Evolutionary conservation across 2,888 invertebrate genomes (phyloP).

Genomic region (Erebia ligea): DNA sequence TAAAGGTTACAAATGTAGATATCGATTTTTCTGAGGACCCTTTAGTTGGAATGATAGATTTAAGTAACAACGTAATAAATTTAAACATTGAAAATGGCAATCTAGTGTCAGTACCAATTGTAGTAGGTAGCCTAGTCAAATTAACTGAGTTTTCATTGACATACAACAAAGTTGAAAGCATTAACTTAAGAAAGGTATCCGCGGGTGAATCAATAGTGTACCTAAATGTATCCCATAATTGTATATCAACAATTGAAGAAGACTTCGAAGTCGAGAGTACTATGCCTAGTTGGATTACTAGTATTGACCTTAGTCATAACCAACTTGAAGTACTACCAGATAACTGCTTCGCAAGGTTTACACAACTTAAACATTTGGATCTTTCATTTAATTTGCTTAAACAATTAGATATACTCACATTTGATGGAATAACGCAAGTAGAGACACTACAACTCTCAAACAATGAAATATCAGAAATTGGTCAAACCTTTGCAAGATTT

Average conservation of each 20-base stretch:
- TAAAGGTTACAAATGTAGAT: slow-evolving; percentile 3
- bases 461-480: slow-evolving; percentile 33
- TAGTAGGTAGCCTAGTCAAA: slow-evolving; percentile 18
- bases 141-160: slow-evolving; percentile 24
- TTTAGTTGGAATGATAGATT: slow-evolving; percentile 1
- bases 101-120: slow-evolving; percentile 22
- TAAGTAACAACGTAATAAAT: slow-evolving; percentile 12
- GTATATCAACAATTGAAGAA: slow-evolving; percentile 25
- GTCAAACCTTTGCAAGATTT: slow-evolving; percentile 35
- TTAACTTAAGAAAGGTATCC: slow-evolving; percentile 21
- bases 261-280: not conserved
- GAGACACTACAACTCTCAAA: slow-evolving; percentile 30
- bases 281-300: slow-evolving; percentile 6
- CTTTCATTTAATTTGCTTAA: slow-evolving; percentile 30
- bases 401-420: slow-evolving; percentile 33
- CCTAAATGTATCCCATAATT: slow-evolving; percentile 33
- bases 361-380: slow-evolving; percentile 28
- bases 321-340: slow-evolving; percentile 26
- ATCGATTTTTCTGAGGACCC: slow-evolving; percentile 13
- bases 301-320: slow-evolving; percentile 35
- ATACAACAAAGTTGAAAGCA: slow-evolving; percentile 25
- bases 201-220: slow-evolving; percentile 7
- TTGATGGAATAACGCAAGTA: slow-evolving; percentile 32
- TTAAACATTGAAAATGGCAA: slow-evolving; percentile 27
- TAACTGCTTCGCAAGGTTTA: slow-evolving; percentile 29